Conservation (phyloP, 2,113 vertebrate genomes). For the Amblyornis subalaris region DNA sequence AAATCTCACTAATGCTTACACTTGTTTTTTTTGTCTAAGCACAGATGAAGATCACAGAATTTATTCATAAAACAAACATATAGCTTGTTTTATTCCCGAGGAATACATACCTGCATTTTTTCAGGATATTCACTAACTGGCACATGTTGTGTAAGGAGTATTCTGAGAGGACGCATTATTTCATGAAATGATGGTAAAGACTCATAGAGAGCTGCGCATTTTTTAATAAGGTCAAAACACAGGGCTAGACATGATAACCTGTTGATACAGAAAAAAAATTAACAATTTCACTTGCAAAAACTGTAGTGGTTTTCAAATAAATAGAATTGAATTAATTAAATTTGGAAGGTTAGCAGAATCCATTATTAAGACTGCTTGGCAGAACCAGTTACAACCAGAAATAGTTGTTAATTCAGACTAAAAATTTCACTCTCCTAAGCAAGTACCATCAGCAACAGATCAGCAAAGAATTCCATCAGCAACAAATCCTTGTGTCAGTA, state of each 20-base stretch:
- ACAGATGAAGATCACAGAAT: not conserved
- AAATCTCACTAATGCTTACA: not conserved
- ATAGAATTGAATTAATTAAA: not conserved
- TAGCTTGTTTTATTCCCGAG: not conserved
- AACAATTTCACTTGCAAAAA: not conserved
- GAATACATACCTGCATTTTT: slow-evolving; percentile 75
- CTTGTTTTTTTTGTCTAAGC: not conserved
- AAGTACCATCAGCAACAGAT: too few species aligned
- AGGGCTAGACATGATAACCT: slow-evolving; percentile 82
- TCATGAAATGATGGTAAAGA: slow-evolving; percentile 73
- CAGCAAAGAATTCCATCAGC: not conserved
- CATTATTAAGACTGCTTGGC: not conserved
- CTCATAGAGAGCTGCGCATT: slow-evolving; percentile 75
- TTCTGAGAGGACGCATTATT: slow-evolving; percentile 76
- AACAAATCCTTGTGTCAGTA: not conserved
- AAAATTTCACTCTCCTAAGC: not conserved
- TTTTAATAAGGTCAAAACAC: slow-evolving; percentile 82
- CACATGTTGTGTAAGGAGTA: slow-evolving; percentile 76
- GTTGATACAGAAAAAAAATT: not conserved
- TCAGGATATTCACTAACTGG: slow-evolving; percentile 62
- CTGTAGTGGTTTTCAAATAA: not conserved
- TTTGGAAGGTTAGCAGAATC: not conserved
- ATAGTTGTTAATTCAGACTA: not conserved
- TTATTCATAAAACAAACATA: not conserved
- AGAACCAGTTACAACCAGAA: not conserved